phyloP scores from a whole-genome alignment of 2,113 vertebrate species.

The Phainopepla nitens region DNA sequence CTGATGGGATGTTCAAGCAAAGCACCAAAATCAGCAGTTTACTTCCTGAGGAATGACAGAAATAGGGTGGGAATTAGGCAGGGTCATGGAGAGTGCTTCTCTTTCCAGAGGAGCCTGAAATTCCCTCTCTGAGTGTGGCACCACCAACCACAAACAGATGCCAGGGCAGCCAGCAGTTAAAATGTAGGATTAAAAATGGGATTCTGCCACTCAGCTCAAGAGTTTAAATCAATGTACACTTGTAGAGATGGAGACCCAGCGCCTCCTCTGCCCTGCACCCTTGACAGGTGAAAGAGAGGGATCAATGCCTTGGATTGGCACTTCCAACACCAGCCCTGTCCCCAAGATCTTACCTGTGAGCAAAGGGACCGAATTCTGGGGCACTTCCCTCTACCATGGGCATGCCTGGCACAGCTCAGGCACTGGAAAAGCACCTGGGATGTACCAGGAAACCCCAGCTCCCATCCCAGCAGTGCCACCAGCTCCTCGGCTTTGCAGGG shows the following conservation, averaged over 20 bases:
- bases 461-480: background rate
- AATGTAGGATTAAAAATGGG: background rate
- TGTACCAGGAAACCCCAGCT: background rate
- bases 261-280: background rate
- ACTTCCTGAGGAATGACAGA: conserved; percentile 77
- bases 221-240: background rate
- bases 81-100: background rate
- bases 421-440: background rate
- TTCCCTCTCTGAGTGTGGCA: background rate
- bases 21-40: conserved; percentile 89
- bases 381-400: background rate
- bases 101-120: background rate
- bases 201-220: background rate
- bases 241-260: background rate
- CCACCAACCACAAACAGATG: background rate
- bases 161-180: background rate
- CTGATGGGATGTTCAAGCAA: conserved; percentile 85
- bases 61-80: conserved; percentile 29
- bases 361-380: background rate
- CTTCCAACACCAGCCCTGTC: background rate
- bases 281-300: background rate
- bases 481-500: background rate
- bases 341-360: background rate
- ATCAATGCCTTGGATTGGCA: background rate
- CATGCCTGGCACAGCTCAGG: background rate